Evolutionary conservation across 2,797 vertebrate species (phyloP).

Genomic region (Falco cherrug): DNA sequence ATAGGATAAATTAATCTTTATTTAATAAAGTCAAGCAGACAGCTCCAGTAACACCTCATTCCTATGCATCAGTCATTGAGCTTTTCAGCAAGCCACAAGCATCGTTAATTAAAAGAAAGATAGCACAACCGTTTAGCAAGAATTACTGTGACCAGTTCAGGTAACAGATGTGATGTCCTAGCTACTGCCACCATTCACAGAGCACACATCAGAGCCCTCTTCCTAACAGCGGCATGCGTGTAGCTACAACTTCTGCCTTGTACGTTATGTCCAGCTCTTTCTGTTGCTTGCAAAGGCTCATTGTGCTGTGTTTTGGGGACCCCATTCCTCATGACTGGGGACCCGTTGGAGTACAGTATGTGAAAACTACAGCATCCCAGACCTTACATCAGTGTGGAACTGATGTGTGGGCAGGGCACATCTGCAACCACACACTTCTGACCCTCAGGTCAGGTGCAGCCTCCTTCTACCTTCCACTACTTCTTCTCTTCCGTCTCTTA

Average conservation of each 20-base stretch:
- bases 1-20: neutral
- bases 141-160: neutral
- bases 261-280: neutral
- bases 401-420: neutral
- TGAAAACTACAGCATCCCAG: neutral
- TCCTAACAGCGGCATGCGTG: neutral
- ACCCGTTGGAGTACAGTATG: fast-evolving
- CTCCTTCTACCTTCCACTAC: neutral
- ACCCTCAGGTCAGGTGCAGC: neutral
- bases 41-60: neutral
- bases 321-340: neutral
- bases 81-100: neutral
- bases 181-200: neutral
- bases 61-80: neutral
- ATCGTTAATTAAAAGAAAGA: neutral
- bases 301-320: neutral
- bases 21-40: slow-evolving; percentile 1
- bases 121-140: neutral
- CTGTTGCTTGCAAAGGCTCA: neutral
- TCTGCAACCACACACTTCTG: neutral
- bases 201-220: neutral
- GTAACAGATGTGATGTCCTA: neutral
- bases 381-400: fast-evolving
- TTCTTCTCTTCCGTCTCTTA: neutral
- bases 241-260: neutral